Evolutionary conservation across 2,888 invertebrate genomes (phyloP), one percentile per base, ranked within the genome.

Genomic region (Capitulum mitella): DNA sequence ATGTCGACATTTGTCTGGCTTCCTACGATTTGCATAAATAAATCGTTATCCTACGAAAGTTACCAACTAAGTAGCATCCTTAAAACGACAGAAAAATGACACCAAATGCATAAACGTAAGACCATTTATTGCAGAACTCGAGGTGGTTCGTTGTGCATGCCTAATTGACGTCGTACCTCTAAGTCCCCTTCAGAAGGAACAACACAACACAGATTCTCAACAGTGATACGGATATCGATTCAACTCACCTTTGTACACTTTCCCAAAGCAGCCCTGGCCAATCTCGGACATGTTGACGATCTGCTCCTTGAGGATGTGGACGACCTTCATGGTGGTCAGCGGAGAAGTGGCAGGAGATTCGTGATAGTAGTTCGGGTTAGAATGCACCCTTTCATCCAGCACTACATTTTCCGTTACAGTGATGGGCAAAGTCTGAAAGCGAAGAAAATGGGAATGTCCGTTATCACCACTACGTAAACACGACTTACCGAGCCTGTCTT

Each of bases 251-350:
- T 92, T 93, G 84, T 90, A 93, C 75, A 94, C 94, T 87, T 93
- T 93, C 48, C 94, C 94, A 83, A 94, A 95, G 84, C 93, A 94
- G 1, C 94, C 94, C 85, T 94, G 93, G 3, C 94, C 94, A 78
- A 94, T 92, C 84, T 92, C 92, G 83, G 92, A 90, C 8, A 91
- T 85, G 85, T 92, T 91, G 22, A 89, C 88, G 40, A 95, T 88
- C 3, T 90, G 89, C 80, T 91, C 91, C 78, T 90, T 87, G 77
- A 88, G 88, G 74, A 92, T 85, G 76, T 91, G 87, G 26, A 90
- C 90, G 26, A 92, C 90, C 43, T 58, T 74, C 78, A 86, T 82
- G 26, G 83, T 78, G 43, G 82, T 84, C 37, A 85, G 83, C 0
- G 87, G 74, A 22, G 74, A 54, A 85, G 16, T 78, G n/a, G 79